A percentile compares a stretch with the other conserved stretches of the same genome.
Conservation (phyloP, 2,797 vertebrate genomes). For the Carcharodon carcharias region DNA sequence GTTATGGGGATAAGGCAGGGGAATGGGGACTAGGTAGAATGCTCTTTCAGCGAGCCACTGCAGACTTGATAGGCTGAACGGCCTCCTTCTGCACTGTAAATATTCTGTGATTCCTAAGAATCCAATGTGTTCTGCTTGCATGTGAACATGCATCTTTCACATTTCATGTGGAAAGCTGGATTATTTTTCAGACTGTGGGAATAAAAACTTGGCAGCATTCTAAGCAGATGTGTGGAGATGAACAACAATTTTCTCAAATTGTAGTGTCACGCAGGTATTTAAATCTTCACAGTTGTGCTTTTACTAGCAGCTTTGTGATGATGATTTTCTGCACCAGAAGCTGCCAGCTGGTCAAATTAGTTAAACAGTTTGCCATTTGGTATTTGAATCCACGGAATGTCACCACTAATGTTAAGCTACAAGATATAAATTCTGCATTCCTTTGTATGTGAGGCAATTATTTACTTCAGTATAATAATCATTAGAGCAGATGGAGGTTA, state of each 20-base stretch:
- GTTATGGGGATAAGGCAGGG: no score
- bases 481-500: neutral
- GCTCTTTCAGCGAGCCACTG: no score
- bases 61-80: no score
- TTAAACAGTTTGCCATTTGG: neutral
- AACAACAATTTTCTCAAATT: neutral
- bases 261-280: conserved; percentile 8
- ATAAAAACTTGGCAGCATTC: neutral
- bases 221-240: conserved; percentile 18
- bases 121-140: neutral
- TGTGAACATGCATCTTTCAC: neutral
- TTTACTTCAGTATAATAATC: neutral
- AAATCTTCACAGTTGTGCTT: conserved; percentile 13
- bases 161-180: neutral
- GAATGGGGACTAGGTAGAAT: no score
- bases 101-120: neutral
- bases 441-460: neutral
- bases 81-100: no score
- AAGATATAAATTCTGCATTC: neutral
- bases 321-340: conserved; percentile 8
- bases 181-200: conserved; percentile 17
- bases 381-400: neutral
- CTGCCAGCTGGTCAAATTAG: conserved; percentile 18
- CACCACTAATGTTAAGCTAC: neutral
- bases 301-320: neutral